Conservation (phyloP, 1,140 invertebrate genomes). For the Mycetomoellerius zeteki region DNA sequence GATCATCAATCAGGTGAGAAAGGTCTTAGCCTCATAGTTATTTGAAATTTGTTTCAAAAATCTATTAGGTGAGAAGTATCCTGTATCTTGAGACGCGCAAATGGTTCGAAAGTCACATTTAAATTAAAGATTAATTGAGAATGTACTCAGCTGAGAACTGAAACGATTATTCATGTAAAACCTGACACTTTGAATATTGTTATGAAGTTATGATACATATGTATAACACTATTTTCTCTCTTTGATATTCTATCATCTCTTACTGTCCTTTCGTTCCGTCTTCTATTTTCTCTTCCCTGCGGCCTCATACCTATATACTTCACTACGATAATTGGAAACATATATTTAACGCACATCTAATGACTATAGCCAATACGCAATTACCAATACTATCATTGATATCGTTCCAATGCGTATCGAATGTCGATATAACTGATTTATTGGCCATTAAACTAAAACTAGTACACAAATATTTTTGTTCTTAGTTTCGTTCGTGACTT, state of each 20-base stretch:
- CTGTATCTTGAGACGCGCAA: neutral
- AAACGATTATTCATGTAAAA: neutral
- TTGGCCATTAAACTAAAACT: slow-evolving; percentile 33
- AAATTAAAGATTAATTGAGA: slow-evolving; percentile 18
- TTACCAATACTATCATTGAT: slow-evolving; percentile 29
- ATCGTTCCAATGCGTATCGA: neutral
- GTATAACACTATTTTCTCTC: neutral
- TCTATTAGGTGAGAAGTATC: neutral
- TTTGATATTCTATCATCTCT: slow-evolving; percentile 14
- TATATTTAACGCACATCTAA: slow-evolving; percentile 78
- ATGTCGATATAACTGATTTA: slow-evolving; percentile 17
- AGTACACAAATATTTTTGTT: slow-evolving; percentile 20
- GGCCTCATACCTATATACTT: neutral
- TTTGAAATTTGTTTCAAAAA: neutral
- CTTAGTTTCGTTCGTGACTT: slow-evolving; percentile 5
- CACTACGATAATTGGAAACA: slow-evolving; percentile 61
- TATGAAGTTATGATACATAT: neutral
- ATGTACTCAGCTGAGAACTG: neutral
- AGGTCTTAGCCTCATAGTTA: slow-evolving; percentile 9
- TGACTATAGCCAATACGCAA: slow-evolving; percentile 6
- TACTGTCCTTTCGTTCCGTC: neutral
- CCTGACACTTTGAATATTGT: neutral
- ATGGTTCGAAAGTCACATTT: neutral
- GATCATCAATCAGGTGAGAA: slow-evolving; percentile 95
- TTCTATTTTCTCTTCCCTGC: neutral